phyloP scores from a whole-genome alignment of 2,113 vertebrate genomes.

The Bos indicus region DNA sequence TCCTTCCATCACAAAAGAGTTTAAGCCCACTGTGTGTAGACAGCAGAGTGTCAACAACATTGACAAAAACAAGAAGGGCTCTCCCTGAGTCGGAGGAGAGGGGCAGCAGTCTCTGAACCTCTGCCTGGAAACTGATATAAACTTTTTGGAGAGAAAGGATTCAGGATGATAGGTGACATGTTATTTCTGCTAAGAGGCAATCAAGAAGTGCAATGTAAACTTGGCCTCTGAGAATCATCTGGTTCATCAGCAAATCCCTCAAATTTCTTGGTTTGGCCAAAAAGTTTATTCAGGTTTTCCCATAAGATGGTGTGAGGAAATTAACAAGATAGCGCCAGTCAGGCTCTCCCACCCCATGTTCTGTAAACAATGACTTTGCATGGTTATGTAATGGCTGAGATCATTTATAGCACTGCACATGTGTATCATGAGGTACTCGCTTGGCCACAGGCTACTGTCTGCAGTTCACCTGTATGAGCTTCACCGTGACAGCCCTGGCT shows the following conservation, averaged over 20 bases:
- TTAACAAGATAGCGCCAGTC: neutral
- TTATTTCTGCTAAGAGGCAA: neutral
- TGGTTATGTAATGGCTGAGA: neutral
- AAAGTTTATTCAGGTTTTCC: neutral
- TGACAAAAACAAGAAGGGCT: neutral
- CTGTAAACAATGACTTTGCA: neutral
- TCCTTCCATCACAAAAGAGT: neutral
- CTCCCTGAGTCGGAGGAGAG: neutral
- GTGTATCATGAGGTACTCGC: neutral
- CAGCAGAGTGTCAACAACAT: neutral
- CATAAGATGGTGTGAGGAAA: neutral
- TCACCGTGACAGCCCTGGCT: neutral
- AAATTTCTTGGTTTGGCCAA: neutral
- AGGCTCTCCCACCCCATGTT: neutral
- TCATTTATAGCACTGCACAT: neutral
- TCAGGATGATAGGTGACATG: neutral
- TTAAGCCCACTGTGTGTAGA: neutral
- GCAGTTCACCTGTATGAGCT: neutral
- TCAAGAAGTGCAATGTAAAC: neutral
- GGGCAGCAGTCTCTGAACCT: neutral
- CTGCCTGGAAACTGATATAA: neutral
- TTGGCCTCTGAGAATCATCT: neutral
- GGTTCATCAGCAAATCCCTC: neutral
- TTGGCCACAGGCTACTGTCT: neutral
- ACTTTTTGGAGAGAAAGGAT: neutral